Evolutionary conservation across 2,797 vertebrate genomes (phyloP).

Genomic region (Tragelaphus eurycerus): DNA sequence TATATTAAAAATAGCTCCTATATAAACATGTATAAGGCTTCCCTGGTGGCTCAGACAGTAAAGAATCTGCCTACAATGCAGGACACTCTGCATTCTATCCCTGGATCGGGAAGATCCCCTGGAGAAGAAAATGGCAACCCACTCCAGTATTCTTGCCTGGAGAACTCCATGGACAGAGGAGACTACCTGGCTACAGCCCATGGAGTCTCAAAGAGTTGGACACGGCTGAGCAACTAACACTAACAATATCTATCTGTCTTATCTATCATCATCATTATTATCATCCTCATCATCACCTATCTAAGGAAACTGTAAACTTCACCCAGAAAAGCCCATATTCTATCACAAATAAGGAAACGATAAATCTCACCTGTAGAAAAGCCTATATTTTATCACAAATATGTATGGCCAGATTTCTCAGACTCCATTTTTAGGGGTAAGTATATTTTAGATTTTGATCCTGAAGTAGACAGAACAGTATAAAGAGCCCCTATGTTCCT

Average conservation of each 20-base stretch:
- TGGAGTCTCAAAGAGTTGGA: neutral
- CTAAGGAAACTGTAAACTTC: neutral
- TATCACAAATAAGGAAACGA: neutral
- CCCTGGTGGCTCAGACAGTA: neutral
- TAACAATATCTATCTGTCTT: neutral
- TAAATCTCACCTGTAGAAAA: neutral
- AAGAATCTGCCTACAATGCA: neutral
- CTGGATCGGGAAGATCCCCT: neutral
- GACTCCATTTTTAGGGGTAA: neutral
- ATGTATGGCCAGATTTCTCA: neutral
- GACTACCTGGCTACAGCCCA: neutral
- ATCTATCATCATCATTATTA: neutral
- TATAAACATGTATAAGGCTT: neutral
- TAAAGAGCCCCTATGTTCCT: neutral
- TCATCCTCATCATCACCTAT: neutral
- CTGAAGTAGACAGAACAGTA: neutral
- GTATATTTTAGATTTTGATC: neutral
- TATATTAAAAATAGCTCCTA: conserved; percentile 4
- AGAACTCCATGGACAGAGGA: neutral
- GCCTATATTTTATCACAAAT: neutral
- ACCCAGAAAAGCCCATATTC: neutral
- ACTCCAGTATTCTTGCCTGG: neutral
- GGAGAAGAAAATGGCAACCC: neutral
- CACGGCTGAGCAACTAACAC: neutral
- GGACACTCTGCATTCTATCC: neutral